phyloP scores from a whole-genome alignment of 2,113 vertebrate species.

The Muscicapa adusta region DNA sequence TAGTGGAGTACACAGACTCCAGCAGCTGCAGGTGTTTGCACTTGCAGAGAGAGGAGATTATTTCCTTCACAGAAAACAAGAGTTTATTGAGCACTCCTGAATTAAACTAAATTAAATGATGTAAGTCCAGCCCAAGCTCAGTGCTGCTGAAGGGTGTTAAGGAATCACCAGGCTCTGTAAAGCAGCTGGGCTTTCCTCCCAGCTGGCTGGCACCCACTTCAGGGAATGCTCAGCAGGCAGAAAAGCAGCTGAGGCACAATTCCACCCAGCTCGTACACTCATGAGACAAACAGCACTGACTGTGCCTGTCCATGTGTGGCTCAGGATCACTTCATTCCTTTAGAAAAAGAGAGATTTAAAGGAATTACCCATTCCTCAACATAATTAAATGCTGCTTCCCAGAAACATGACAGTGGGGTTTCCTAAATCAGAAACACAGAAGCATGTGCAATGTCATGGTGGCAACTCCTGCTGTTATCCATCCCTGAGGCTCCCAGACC shows the following conservation, averaged over 20 bases:
- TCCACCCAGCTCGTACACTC: neutral
- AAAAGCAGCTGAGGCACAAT: neutral
- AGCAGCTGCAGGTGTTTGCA: neutral
- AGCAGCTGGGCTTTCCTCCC: neutral
- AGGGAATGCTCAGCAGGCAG: neutral
- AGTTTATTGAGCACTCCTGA: neutral
- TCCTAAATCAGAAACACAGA: neutral
- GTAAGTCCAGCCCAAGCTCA: neutral
- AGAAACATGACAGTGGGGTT: neutral
- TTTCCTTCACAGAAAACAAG: neutral
- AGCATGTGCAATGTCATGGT: neutral
- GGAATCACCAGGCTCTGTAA: neutral
- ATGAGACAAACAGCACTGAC: neutral
- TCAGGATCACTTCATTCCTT: neutral
- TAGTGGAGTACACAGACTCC: neutral
- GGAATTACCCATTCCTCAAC: neutral
- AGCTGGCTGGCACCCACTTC: neutral
- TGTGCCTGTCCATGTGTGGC: neutral
- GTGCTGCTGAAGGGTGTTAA: neutral
- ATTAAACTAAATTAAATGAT: neutral
- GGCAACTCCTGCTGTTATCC: neutral
- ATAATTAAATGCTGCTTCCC: neutral
- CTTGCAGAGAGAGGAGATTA: neutral
- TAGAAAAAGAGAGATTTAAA: neutral
- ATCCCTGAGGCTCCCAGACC: neutral